phyloP scores from a whole-genome alignment of 2,113 vertebrate species.

The Telmatochromis sp. region DNA sequence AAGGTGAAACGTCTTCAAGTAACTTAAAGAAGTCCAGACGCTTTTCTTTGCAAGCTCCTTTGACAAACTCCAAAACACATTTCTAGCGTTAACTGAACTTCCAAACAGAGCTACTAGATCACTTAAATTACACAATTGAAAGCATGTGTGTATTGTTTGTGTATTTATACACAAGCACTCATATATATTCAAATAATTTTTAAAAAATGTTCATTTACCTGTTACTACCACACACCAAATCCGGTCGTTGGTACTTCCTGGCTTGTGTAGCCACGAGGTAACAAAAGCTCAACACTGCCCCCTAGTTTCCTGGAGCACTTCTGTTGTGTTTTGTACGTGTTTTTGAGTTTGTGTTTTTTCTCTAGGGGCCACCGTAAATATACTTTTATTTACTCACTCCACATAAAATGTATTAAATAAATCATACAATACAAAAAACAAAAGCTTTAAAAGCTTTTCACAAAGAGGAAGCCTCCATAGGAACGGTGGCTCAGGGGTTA shows the following conservation, averaged over 20 bases:
- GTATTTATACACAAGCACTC: neutral
- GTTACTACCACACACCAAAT: neutral
- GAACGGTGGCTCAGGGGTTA: neutral
- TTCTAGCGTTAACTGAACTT: neutral
- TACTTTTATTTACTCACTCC: neutral
- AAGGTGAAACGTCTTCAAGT: too few relatives aligned
- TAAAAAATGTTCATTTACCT: neutral
- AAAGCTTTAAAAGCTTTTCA: neutral
- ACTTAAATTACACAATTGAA: neutral
- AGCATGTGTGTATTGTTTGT: neutral
- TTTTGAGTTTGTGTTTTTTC: neutral
- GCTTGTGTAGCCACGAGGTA: neutral
- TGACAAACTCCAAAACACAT: neutral
- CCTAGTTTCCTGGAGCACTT: neutral
- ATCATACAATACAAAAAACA: neutral
- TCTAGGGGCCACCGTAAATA: neutral
- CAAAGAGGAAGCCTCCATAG: neutral
- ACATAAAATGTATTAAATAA: neutral
- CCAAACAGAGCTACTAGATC: neutral
- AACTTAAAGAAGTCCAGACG: too few relatives aligned
- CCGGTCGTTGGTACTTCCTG: rapidly evolving
- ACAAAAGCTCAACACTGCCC: neutral
- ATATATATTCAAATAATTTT: neutral
- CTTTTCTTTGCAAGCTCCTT: too few relatives aligned
- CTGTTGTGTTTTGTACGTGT: neutral